phyloP scores from a whole-genome alignment of 2,888 invertebrate genomes.

The Caenorhabditis japonica region DNA sequence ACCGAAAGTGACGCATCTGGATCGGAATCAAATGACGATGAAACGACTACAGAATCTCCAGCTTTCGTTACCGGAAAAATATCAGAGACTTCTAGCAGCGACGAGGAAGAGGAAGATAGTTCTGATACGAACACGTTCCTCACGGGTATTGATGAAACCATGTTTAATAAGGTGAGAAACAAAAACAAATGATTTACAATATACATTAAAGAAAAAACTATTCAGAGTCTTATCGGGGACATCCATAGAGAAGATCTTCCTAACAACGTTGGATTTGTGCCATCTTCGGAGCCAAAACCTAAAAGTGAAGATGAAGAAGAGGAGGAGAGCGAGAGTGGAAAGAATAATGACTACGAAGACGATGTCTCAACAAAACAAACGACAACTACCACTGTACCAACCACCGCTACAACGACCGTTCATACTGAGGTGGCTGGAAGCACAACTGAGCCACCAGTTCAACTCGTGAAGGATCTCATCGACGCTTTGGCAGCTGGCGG shows the following conservation, averaged over 20 bases:
- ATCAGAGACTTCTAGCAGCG: slow-evolving; percentile 14
- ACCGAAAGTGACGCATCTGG: slow-evolving; percentile 29
- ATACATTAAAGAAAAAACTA: neutral
- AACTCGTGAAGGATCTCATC: slow-evolving; percentile 69
- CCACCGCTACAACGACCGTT: slow-evolving; percentile 8
- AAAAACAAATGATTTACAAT: neutral
- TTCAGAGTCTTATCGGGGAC: slow-evolving; percentile 40
- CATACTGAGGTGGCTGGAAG: slow-evolving; percentile 23
- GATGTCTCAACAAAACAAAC: slow-evolving; percentile 25
- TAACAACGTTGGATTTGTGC: slow-evolving; percentile 62
- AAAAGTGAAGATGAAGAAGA: slow-evolving; percentile 38
- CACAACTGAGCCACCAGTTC: slow-evolving; percentile 73
- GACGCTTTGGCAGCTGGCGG: slow-evolving; percentile 66
- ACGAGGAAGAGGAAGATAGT: slow-evolving; percentile 40
- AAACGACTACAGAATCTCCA: slow-evolving; percentile 19
- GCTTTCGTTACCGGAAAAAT: slow-evolving; percentile 25
- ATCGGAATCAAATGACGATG: slow-evolving; percentile 41
- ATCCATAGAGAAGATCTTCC: slow-evolving; percentile 54
- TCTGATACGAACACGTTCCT: slow-evolving; percentile 29
- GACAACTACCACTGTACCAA: slow-evolving; percentile 13
- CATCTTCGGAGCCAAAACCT: slow-evolving; percentile 57
- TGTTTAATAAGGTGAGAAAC: slow-evolving; percentile 36
- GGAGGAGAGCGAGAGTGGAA: slow-evolving; percentile 20
- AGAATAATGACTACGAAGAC: slow-evolving; percentile 44
- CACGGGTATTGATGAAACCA: slow-evolving; percentile 43